phyloP scores from a whole-genome alignment of 2,888 invertebrate genomes.

The Cordilura impudica region DNA sequence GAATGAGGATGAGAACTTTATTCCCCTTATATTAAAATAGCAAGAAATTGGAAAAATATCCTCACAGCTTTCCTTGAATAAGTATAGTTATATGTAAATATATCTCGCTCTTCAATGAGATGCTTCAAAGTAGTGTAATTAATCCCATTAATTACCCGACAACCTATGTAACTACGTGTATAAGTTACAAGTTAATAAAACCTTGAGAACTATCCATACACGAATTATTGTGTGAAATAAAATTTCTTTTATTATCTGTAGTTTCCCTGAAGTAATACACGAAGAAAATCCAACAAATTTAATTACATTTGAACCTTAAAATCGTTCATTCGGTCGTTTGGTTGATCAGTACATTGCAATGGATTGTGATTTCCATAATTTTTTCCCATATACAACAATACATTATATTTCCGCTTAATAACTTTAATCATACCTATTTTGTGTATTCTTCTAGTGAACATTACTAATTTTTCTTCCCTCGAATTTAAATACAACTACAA shows the following conservation, averaged over 20 bases:
- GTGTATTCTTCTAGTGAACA: not conserved
- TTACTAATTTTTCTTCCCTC: conserved; percentile 13
- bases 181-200: conserved; percentile 28
- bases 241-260: conserved; percentile 20
- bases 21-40: too few relatives aligned
- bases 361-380: not conserved
- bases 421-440: conserved; percentile 50
- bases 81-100: too few relatives aligned
- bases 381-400: conserved; percentile 20
- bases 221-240: conserved; percentile 56
- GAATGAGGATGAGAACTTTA: too few relatives aligned
- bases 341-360: not conserved
- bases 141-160: too few relatives aligned
- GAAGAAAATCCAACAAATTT: conserved; percentile 44
- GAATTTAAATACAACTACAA: not conserved
- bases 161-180: conserved; percentile 12
- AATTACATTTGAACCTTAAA: conserved; percentile 46
- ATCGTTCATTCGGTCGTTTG: not conserved
- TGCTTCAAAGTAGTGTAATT: too few relatives aligned
- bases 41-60: too few relatives aligned
- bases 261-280: conserved; percentile 33
- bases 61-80: too few relatives aligned
- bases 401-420: conserved; percentile 55
- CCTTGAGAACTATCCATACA: conserved; percentile 52
- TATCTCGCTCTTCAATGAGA: too few relatives aligned